These are phyloP conservation scores for Dromococcyx pavoninus DNA, from an alignment of 2,797 vertebrate genomes.

Conservation along the genomic window DNA sequence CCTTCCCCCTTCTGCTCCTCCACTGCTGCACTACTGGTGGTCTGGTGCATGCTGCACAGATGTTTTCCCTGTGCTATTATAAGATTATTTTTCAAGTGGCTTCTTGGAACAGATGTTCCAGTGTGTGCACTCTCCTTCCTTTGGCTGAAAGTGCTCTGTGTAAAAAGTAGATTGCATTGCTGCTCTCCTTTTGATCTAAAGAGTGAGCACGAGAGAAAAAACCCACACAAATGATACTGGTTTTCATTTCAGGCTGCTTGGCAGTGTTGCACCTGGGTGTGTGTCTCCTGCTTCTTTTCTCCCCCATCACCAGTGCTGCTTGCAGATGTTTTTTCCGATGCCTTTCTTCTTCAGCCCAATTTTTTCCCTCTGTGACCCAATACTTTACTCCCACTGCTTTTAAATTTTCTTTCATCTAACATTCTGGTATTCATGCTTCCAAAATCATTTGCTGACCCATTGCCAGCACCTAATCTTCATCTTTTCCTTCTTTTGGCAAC, in stretches of 20 bases:
- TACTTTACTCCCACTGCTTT: constrained; percentile 46
- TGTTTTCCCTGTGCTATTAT: constrained; percentile 77
- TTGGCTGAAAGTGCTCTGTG: constrained; percentile 62
- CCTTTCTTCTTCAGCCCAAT: constrained; percentile 65
- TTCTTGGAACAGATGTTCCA: constrained; percentile 80
- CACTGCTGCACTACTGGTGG: constrained; percentile 74
- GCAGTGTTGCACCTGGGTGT: constrained; percentile 69
- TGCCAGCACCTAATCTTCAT: constrained; percentile 38
- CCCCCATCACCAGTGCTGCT: constrained; percentile 56
- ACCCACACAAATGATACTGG: constrained; percentile 54
- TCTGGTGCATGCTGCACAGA: constrained; percentile 77
- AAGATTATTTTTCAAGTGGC: constrained; percentile 80
- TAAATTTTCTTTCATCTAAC: constrained; percentile 44
- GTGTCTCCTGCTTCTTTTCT: constrained; percentile 63
- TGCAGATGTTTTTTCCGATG: constrained; percentile 71
- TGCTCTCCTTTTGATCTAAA: constrained; percentile 76
- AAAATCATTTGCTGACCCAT: constrained; percentile 26
- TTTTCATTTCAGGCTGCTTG: constrained; percentile 61
- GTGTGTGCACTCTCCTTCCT: constrained; percentile 55
- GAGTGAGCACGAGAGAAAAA: constrained; percentile 22
- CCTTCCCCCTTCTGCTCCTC: constrained; percentile 40
- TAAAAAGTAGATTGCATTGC: constrained; percentile 70
- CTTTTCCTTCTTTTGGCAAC: constrained; percentile 27
- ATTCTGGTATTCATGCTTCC: not conserved
- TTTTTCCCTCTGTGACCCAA: constrained; percentile 58